Conservation (phyloP, 1,140 invertebrate species). For the Antheraea mylitta region DNA sequence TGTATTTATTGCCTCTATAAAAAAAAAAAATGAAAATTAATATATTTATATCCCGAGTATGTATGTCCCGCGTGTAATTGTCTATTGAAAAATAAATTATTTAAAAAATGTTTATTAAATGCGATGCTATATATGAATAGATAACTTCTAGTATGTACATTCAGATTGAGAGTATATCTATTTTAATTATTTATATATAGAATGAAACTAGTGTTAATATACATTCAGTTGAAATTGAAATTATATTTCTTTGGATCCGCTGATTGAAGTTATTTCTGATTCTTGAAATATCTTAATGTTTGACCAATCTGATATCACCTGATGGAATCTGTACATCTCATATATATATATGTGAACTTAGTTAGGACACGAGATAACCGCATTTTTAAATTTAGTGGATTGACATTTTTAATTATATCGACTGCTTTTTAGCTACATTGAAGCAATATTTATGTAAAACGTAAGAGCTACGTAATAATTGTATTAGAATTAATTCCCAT, state of each 20-base stretch:
- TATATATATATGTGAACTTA: conserved; percentile 35
- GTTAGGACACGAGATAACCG: conserved; percentile 41
- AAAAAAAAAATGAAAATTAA: conserved; percentile 29
- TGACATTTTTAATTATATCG: conserved; percentile 38
- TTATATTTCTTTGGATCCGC: conserved; percentile 56
- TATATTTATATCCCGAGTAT: conserved; percentile 44
- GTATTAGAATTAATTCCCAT: conserved; percentile 56
- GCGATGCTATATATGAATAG: conserved; percentile 72
- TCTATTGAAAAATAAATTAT: conserved; percentile 49
- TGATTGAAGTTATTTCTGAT: conserved; percentile 25
- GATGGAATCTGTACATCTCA: conserved; percentile 43
- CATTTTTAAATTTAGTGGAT: conserved; percentile 40
- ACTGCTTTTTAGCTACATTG: conserved; percentile 33
- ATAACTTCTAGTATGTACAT: conserved; percentile 64
- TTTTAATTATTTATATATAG: conserved; percentile 59
- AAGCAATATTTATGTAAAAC: conserved; percentile 31
- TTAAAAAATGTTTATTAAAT: conserved; percentile 60
- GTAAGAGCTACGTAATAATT: conserved; percentile 50
- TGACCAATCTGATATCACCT: conserved; percentile 57
- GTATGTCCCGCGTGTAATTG: conserved; percentile 63
- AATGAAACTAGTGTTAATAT: conserved; percentile 58
- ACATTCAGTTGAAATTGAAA: conserved; percentile 65
- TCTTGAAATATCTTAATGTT: conserved; percentile 42
- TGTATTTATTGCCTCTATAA: conserved; percentile 50
- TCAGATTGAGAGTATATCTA: conserved; percentile 67